These are phyloP conservation scores for Hirudo medicinalis DNA, from an alignment of 1,140 invertebrate species.

Conservation along the genomic window DNA sequence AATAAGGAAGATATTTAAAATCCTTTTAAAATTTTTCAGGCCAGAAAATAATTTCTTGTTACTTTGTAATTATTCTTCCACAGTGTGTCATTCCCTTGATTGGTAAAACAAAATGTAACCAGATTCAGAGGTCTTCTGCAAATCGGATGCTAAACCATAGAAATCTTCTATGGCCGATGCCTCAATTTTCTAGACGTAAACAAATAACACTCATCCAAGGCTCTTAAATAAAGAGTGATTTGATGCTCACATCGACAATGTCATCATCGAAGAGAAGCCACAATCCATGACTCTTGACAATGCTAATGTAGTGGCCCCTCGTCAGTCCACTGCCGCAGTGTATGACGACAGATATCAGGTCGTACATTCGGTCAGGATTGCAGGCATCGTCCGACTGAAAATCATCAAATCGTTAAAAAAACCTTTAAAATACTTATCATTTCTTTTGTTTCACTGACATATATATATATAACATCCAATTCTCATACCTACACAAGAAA, in stretches of 20 bases:
- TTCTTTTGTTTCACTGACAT: background rate
- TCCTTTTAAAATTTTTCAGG: no score
- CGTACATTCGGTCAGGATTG: slow-evolving; percentile 91
- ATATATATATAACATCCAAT: background rate
- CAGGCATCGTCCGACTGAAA: slow-evolving; percentile 87
- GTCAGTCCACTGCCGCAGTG: slow-evolving; percentile 98
- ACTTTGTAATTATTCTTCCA: no score
- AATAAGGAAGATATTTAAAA: no score
- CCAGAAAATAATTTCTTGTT: no score
- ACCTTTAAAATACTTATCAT: background rate
- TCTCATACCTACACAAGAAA: background rate
- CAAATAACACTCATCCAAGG: background rate
- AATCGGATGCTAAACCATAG: slow-evolving; percentile 92
- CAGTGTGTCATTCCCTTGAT: slow-evolving; percentile 56
- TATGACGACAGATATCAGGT: slow-evolving; percentile 94
- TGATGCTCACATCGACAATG: slow-evolving; percentile 73
- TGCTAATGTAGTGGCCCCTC: slow-evolving; percentile 97
- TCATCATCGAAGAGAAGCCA: slow-evolving; percentile 99
- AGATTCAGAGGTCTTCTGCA: slow-evolving; percentile 90
- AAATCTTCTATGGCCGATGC: slow-evolving; percentile 97
- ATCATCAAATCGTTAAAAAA: slow-evolving; percentile 24
- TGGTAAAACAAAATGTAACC: slow-evolving; percentile 99
- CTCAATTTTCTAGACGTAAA: slow-evolving; percentile 79
- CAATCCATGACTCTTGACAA: slow-evolving; percentile 96
- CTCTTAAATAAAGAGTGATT: background rate